A percentile compares a stretch with the other conserved stretches of the same genome.
Conservation (phyloP, 2,797 vertebrate genomes). For the Clarias pachynema region DNA sequence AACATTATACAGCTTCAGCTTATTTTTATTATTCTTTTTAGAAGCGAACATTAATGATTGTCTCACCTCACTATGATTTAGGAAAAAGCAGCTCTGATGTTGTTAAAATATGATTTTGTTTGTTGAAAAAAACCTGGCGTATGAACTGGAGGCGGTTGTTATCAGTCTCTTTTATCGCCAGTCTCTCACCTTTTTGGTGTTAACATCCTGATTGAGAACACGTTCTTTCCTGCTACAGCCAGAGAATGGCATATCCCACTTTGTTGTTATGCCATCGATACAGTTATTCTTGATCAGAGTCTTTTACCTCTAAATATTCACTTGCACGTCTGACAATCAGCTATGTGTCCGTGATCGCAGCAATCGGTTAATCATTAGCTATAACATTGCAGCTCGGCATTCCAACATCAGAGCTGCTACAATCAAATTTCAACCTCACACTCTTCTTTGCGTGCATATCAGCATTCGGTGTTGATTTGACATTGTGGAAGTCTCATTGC, state of each 20-base stretch:
- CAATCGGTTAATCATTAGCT: slow-evolving; percentile 47
- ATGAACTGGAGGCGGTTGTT: slow-evolving; percentile 1
- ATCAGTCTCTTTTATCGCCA: slow-evolving; percentile 15
- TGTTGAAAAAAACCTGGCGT: slow-evolving; percentile 20
- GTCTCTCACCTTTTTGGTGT: slow-evolving; percentile 37
- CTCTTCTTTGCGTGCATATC: neutral
- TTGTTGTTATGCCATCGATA: neutral
- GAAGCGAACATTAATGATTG: neutral
- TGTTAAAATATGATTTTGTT: neutral
- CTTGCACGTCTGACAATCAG: neutral
- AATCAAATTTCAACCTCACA: neutral
- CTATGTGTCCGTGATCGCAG: slow-evolving; percentile 11
- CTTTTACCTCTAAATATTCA: neutral
- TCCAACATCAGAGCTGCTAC: slow-evolving; percentile 7
- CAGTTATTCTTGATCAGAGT: slow-evolving; percentile 2
- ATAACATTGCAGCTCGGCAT: slow-evolving; percentile 29
- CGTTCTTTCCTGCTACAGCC: slow-evolving; percentile 22
- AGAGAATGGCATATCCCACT: neutral
- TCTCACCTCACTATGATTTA: neutral
- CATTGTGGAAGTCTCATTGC: neutral
- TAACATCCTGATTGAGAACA: slow-evolving; percentile 31
- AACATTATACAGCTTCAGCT: neutral
- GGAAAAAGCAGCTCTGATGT: neutral
- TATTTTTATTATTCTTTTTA: neutral
- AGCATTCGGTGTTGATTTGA: neutral